phyloP scores from a whole-genome alignment of 2,113 vertebrate species.

The Tetrax tetrax region DNA sequence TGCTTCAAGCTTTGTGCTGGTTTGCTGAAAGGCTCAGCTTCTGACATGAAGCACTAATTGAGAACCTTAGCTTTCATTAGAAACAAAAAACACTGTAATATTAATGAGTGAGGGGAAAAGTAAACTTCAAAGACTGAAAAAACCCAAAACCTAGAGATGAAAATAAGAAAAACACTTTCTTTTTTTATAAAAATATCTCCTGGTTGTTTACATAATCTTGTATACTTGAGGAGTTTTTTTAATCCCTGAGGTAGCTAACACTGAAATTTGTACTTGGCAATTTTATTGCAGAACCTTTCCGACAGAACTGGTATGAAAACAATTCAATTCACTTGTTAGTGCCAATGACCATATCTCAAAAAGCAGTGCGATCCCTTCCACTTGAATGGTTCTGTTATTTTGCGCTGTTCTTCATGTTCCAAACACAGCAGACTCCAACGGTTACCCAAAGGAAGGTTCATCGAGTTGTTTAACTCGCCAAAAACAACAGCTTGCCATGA shows the following conservation, averaged over 20 bases:
- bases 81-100: neutral
- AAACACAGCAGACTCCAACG: neutral
- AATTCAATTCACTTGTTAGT: neutral
- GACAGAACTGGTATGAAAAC: neutral
- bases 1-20: neutral
- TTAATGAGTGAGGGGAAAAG: neutral
- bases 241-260: neutral
- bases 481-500: constrained; percentile 44
- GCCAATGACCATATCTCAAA: neutral
- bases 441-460: neutral
- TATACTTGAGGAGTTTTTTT: neutral
- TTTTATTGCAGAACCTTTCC: neutral
- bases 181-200: neutral
- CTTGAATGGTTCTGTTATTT: neutral
- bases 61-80: neutral
- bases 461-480: neutral
- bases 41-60: neutral
- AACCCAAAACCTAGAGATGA: neutral
- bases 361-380: neutral
- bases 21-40: neutral
- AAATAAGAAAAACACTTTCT: neutral
- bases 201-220: neutral
- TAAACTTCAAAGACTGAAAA: neutral
- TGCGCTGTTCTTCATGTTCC: neutral
- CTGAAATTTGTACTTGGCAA: neutral